Base-by-base conservation (phyloP, 2,888 invertebrate genomes). In the Mythimna loreyi region DNA sequence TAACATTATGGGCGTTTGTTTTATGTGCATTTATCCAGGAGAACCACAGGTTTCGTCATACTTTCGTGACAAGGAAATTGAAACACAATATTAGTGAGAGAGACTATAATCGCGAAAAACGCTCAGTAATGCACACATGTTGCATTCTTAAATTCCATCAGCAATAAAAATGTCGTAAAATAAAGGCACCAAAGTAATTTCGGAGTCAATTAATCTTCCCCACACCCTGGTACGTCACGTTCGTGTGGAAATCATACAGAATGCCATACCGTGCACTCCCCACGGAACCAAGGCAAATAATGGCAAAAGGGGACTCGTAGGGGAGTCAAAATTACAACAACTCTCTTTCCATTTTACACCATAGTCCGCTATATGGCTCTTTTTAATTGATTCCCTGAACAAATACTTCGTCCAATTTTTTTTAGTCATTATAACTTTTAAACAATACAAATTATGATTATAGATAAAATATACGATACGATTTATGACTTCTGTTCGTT, bases 151-250 rank as follows among this genome's bases (percentile, higher is more conserved):
- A 71, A 75, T 79, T 61, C 61, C 55, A 62, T 73, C 50, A 57
- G 72, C 61, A 58, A 76, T 78, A 74, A 79, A 81, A 72, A 36
- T 23, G 30, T 58, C 72, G 59, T 81, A 76, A 82, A 82, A 83
- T 82, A 69, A 80, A 58, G 40, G 70, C 67, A 80, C 67, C 72
- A 82, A 86, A 82, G 81, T 85, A 90, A 90, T 91, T 90, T 87
- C 77, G 75, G 80, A 84, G 78, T 79, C 82, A 80, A 91, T 91
- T 89, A 89, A 91, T 92, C 89, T 89, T 88, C 76, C 72, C 67
- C 70, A 56, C 84, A 73, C 83, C 75, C 75, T 77, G 64, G 69
- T 64, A 63, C 70, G 82, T 72, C 84, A 84, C 85, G 85, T 82
- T 77, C 73, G 62, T 67, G 57, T 57, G 78, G 66, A 69, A 72